Conservation (phyloP, 23 tunicate genomes). For the Ascidia mentula region DNA sequence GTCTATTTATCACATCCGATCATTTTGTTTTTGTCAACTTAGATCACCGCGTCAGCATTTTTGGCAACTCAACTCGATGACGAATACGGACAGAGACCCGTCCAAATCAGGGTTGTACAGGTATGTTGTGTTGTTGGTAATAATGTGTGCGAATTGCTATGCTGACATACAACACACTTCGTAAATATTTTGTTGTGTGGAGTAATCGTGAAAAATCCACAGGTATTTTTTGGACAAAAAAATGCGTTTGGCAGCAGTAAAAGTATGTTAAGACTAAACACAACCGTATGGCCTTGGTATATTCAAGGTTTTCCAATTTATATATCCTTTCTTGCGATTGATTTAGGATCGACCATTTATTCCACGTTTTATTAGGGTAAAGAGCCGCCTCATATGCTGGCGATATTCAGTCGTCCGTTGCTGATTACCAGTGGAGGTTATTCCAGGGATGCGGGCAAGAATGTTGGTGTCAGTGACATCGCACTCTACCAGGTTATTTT, state of each 20-base stretch:
- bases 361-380: conserved; percentile 70
- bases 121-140: conserved; percentile 8
- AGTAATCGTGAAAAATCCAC: too few species aligned
- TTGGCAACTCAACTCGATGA: conserved; percentile 68
- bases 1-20: background rate
- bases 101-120: conserved; percentile 78
- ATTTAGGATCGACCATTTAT: too few species aligned
- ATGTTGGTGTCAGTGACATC: conserved; percentile 38
- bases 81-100: conserved; percentile 63
- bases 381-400: conserved; percentile 90
- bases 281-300: too few species aligned
- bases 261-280: too few species aligned
- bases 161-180: too few species aligned
- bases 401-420: conserved; percentile 74
- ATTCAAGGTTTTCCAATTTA: too few species aligned
- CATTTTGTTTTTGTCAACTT: background rate
- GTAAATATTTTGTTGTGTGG: too few species aligned
- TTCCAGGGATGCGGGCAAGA: conserved; percentile 41
- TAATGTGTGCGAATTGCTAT: too few species aligned
- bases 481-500: conserved; percentile 63
- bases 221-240: too few species aligned
- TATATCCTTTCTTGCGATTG: too few species aligned
- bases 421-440: conserved; percentile 66
- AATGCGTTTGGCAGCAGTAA: too few species aligned
- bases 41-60: conserved; percentile 69